Base-by-base conservation (phyloP, 2,888 invertebrate genomes). In the Raillietiella orientalis region DNA sequence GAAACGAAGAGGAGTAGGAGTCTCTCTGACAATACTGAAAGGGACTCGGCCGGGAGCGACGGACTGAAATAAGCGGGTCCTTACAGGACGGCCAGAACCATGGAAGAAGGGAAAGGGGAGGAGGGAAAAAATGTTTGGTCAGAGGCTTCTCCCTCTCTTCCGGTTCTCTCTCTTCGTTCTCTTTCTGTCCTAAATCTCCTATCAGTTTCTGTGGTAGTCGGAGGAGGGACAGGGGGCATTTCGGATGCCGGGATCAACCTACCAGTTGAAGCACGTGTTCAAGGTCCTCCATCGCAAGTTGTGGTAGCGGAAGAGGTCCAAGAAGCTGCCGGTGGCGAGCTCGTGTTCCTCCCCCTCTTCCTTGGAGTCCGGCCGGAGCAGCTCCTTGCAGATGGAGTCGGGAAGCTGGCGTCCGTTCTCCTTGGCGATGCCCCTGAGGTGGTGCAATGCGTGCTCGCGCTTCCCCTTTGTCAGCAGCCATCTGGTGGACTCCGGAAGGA, bases 401-500 rank as follows among this genome's bases (percentile, higher is more conserved):
- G 56, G 44, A 27, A 65, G 48, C 9, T 48, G 45, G 1, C 59
- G 55, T 26, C 58, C 57, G 39, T 69, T 69, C 37, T 57, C 59
- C 32, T 52, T 51, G 1, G 66, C 64, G 2, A 61, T 64, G 29
- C 49, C 53, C 33, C 58, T 50, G 19, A 69, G 53, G 13, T 59
- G 46, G 22, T 45, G 45, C 32, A 59, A 58, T 1, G 66, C 66
- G 39, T 59, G 59, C 15, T 55, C 49, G 10, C 53, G 47, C 16
- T 58, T 53, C 19, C 60, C 59, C 37, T 62, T 59, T 1, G 59
- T 55, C 26, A 66, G 39, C 30, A 67, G 43, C 67, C 67, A 69
- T 25, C 67, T 52, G 5, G 61, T 57, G 0, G 66, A 67, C 44
- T 69, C 67, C 2, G 67, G 67, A 36, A 69, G 58, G 30, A 66